phyloP scores from a whole-genome alignment of 2,888 invertebrate genomes.

The Machimus rusticus region DNA sequence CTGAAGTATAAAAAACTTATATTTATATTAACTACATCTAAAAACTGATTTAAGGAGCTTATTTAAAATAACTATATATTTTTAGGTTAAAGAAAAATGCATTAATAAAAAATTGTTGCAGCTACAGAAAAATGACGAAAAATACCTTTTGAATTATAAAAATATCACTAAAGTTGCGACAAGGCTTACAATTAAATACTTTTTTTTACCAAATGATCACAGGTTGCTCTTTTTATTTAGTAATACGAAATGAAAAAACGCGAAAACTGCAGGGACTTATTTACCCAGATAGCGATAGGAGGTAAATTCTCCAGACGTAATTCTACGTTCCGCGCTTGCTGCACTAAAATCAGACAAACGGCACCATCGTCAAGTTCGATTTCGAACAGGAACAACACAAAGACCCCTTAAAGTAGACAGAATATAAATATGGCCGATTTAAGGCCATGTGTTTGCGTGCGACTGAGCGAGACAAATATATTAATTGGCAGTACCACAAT shows the following conservation, averaged over 20 bases:
- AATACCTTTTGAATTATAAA: constrained; percentile 44
- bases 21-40: not conserved
- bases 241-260: constrained; percentile 44
- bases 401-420: not conserved
- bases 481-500: not conserved
- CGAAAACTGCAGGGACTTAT: constrained; percentile 46
- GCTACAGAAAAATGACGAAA: constrained; percentile 47
- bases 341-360: constrained; percentile 45
- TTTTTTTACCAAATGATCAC: constrained; percentile 51
- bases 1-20: not conserved
- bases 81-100: constrained; percentile 29
- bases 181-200: constrained; percentile 52
- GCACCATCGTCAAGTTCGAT: constrained; percentile 12
- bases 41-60: not conserved
- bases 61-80: not conserved
- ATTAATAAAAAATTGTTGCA: constrained; percentile 19
- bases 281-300: constrained; percentile 48
- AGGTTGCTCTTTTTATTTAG: constrained; percentile 48
- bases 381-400: constrained; percentile 3
- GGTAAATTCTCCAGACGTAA: constrained; percentile 50
- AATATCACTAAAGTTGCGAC: constrained; percentile 52
- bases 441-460: not conserved
- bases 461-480: not conserved
- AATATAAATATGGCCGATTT: not conserved
- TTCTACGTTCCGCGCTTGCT: constrained; percentile 47